Conservation (phyloP, 2,888 invertebrate genomes). For the Argynnis bischoffii region DNA sequence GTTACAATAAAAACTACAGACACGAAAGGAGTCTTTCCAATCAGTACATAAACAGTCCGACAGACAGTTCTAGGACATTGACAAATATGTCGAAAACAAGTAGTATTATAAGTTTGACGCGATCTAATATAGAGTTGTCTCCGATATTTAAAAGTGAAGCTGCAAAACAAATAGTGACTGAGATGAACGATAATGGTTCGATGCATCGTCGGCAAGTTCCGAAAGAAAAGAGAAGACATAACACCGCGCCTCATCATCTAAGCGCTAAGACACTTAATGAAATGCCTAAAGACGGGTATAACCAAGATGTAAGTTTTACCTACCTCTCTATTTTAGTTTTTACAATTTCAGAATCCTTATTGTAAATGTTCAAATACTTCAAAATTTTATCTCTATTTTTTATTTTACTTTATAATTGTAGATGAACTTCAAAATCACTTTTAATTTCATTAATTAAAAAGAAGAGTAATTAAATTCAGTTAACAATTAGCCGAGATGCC, state of each 20-base stretch:
- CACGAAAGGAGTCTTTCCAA: slow-evolving; percentile 68
- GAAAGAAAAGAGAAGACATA: slow-evolving; percentile 91
- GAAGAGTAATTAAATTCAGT: too few relatives aligned
- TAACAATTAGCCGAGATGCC: too few relatives aligned
- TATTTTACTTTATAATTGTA: too few relatives aligned
- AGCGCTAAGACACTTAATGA: slow-evolving; percentile 84
- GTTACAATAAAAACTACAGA: slow-evolving; percentile 68
- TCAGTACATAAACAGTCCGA: slow-evolving; percentile 75
- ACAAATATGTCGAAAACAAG: slow-evolving; percentile 76
- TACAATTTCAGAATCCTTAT: too few relatives aligned
- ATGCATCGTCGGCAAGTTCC: slow-evolving; percentile 87
- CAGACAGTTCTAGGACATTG: slow-evolving; percentile 71
- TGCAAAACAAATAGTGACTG: slow-evolving; percentile 92
- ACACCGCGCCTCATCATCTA: slow-evolving; percentile 92
- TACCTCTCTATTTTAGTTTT: background rate
- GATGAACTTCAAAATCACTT: too few relatives aligned
- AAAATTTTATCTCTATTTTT: too few relatives aligned
- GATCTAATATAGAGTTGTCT: slow-evolving; percentile 84
- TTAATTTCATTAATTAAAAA: too few relatives aligned
- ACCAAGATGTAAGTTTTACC: slow-evolving; percentile 70
- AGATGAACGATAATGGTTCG: slow-evolving; percentile 85
- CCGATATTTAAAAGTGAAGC: slow-evolving; percentile 94
- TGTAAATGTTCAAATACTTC: background rate
- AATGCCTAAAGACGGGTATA: slow-evolving; percentile 72
- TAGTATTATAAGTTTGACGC: slow-evolving; percentile 71